Conservation (phyloP, 2,113 vertebrate genomes). For the Apus apus region DNA sequence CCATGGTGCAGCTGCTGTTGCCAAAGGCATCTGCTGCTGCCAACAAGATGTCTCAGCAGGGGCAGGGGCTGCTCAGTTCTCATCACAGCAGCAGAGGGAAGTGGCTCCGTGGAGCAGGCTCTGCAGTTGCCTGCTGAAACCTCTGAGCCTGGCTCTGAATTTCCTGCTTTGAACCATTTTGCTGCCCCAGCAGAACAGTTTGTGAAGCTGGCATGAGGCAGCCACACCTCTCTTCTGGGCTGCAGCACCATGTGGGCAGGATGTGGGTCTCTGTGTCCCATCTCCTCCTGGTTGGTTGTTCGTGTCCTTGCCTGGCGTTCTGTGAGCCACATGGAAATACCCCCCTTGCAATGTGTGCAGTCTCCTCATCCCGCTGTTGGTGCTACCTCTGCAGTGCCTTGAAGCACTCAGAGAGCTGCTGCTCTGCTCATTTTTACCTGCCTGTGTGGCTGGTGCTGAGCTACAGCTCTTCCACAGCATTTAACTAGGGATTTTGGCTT, state of each 20-base stretch:
- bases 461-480: not conserved
- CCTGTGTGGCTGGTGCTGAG: not conserved
- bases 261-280: constrained; percentile 38
- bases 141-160: constrained; percentile 7
- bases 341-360: accelerated
- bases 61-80: constrained; percentile 8
- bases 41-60: constrained; percentile 25
- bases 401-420: not conserved
- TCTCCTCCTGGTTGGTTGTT: constrained; percentile 45
- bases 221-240: constrained; percentile 48
- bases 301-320: not conserved
- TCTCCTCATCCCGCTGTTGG: not conserved
- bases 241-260: constrained; percentile 45
- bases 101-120: not conserved
- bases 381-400: not conserved
- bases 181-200: not conserved
- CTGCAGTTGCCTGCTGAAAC: constrained; percentile 13
- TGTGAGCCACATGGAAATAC: not conserved
- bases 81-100: constrained; percentile 33
- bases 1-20: not conserved
- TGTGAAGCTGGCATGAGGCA: constrained; percentile 35
- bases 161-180: constrained; percentile 53
- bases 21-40: constrained; percentile 2
- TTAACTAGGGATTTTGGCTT: not conserved
- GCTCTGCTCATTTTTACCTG: not conserved